Evolutionary conservation across 1,140 invertebrate species (phyloP).

Genomic region (Bombus pyrosoma): DNA sequence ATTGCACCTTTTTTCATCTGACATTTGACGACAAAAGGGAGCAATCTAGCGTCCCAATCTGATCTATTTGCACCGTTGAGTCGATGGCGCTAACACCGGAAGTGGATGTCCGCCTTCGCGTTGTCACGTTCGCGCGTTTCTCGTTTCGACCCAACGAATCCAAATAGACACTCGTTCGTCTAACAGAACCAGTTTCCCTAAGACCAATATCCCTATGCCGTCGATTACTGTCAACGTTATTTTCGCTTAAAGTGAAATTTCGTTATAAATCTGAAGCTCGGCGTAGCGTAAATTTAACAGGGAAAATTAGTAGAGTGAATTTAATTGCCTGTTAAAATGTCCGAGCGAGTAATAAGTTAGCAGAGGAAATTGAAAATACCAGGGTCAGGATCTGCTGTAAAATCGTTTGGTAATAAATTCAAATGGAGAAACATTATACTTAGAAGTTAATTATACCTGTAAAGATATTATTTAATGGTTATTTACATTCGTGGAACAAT

Average conservation of each 20-base stretch:
- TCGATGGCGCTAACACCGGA: background rate
- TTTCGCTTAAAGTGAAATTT: background rate
- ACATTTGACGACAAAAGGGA: background rate
- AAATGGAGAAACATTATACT: background rate
- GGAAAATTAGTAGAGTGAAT: background rate
- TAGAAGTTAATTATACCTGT: background rate
- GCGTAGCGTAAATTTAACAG: background rate
- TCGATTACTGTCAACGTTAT: constrained; percentile 2
- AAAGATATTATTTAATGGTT: background rate
- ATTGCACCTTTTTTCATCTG: too few relatives aligned
- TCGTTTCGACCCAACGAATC: background rate
- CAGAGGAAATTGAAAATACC: background rate
- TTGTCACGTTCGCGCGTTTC: background rate
- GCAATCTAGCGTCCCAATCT: background rate
- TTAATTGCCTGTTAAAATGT: background rate
- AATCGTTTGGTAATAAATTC: background rate
- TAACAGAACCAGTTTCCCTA: background rate
- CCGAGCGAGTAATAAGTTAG: background rate
- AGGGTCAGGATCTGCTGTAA: background rate
- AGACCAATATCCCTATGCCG: background rate
- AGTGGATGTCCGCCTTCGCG: background rate
- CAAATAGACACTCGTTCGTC: background rate
- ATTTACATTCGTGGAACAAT: background rate
- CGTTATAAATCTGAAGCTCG: background rate
- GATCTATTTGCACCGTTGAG: background rate